A percentile compares a stretch with the other conserved stretches of the same genome.
These are phyloP conservation scores for Microctonus aethiopoides DNA, from an alignment of 2,888 invertebrate genomes.

Conservation along the genomic window DNA sequence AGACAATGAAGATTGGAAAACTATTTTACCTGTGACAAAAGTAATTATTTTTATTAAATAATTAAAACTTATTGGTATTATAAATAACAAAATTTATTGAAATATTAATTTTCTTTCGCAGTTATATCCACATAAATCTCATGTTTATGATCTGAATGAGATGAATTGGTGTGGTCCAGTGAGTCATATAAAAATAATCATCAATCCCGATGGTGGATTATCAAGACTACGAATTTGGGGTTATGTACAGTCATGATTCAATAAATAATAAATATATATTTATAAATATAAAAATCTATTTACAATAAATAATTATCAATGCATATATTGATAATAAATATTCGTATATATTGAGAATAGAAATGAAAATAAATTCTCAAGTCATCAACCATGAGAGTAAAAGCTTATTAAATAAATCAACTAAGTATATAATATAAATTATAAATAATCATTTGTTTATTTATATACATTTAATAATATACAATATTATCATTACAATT, in stretches of 20 bases:
- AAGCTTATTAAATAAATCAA: no score
- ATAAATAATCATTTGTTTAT: no score
- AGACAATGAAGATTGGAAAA: constrained; percentile 67
- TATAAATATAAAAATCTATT: no score
- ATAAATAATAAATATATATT: background rate
- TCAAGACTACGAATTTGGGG: constrained; percentile 71
- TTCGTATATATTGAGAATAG: no score
- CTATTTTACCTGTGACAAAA: constrained; percentile 69
- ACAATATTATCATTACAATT: no score
- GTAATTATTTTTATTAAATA: constrained; percentile 57
- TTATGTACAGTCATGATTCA: constrained; percentile 32
- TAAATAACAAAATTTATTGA: background rate
- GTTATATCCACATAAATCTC: constrained; percentile 70
- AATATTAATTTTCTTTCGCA: constrained; percentile 51
- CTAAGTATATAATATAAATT: no score
- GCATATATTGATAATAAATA: no score
- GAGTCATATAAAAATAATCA: constrained; percentile 71
- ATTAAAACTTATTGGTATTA: constrained; percentile 17
- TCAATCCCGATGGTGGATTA: constrained; percentile 75
- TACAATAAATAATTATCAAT: no score
- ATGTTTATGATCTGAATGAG: constrained; percentile 64
- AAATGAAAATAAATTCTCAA: no score
- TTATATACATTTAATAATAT: no score
- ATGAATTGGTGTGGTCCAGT: constrained; percentile 53
- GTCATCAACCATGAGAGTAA: no score